Conservation (phyloP, 2,113 vertebrate species). For the Talpa occidentalis region DNA sequence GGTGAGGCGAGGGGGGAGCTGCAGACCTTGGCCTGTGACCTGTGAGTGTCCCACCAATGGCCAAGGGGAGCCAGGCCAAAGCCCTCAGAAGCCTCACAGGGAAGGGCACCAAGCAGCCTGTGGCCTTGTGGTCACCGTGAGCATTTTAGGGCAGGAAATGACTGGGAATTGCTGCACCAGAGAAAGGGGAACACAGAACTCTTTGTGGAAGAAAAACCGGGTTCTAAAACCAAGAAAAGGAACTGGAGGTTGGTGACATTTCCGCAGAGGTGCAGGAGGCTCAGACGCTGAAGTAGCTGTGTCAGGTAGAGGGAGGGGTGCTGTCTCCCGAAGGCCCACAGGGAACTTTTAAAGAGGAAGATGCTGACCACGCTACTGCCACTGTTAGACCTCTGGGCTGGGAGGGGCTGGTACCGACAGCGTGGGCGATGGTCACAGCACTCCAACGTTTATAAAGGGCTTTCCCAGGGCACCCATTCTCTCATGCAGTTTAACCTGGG, state of each 20-base stretch:
- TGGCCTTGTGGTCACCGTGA: fast-evolving
- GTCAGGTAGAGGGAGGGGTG: not conserved
- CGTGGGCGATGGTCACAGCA: fast-evolving
- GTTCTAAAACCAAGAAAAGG: slow-evolving; percentile 24
- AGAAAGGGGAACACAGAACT: not conserved
- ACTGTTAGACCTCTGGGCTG: not conserved
- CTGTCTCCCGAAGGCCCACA: not conserved
- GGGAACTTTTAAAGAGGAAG: not conserved
- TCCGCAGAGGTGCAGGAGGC: not conserved
- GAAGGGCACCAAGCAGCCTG: not conserved
- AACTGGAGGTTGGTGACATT: not conserved
- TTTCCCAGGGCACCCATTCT: not conserved
- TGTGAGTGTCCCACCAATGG: not conserved
- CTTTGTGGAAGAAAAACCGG: not conserved
- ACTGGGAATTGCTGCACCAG: not conserved
- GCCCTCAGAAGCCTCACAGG: not conserved
- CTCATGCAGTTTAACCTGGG: not conserved
- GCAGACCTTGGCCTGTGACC: not conserved
- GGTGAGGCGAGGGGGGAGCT: too few species aligned
- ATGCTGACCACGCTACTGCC: not conserved
- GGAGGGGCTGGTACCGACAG: not conserved
- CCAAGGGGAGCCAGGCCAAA: not conserved
- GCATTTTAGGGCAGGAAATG: not conserved
- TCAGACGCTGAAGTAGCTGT: too few species aligned
- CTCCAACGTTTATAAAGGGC: fast-evolving